These are phyloP conservation scores for Avahi laniger DNA, from an alignment of 2,797 vertebrate species.

Conservation along the genomic window DNA sequence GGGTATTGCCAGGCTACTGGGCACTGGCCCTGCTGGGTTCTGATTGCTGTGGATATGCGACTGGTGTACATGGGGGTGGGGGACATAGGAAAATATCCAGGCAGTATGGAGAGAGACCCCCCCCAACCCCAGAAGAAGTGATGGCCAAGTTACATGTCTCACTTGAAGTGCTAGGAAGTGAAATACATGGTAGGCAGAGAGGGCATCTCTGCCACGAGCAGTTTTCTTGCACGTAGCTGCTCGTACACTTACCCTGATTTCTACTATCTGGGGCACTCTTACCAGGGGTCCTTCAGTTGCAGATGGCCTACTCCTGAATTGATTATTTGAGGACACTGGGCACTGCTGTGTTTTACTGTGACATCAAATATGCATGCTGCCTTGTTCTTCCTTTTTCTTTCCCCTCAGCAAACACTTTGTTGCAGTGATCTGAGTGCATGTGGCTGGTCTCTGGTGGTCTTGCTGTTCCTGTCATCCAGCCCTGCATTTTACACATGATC, in stretches of 20 bases:
- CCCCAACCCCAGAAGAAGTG: background rate
- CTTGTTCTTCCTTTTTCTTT: background rate
- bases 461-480: background rate
- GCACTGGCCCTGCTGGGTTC: background rate
- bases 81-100: background rate
- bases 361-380: constrained; percentile 46
- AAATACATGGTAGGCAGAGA: background rate
- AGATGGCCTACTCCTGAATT: constrained; percentile 73
- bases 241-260: background rate
- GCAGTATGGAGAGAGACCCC: background rate
- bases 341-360: background rate
- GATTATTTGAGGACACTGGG: constrained; percentile 56
- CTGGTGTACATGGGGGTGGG: background rate
- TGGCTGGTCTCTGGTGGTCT: background rate
- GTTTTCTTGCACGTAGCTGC: background rate
- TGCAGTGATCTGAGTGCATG: background rate
- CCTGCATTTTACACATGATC: background rate
- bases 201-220: background rate
- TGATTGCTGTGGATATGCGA: background rate
- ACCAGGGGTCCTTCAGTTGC: constrained; percentile 61
- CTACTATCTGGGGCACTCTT: constrained; percentile 54
- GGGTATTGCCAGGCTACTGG: background rate
- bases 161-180: background rate
- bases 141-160: background rate
- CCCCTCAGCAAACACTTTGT: background rate